Percentiles rank a stretch among this genome's conserved stretches.
These are phyloP conservation scores for Philypnodon macrostomus DNA, from an alignment of 2,797 vertebrate genomes.

Conservation along the genomic window DNA sequence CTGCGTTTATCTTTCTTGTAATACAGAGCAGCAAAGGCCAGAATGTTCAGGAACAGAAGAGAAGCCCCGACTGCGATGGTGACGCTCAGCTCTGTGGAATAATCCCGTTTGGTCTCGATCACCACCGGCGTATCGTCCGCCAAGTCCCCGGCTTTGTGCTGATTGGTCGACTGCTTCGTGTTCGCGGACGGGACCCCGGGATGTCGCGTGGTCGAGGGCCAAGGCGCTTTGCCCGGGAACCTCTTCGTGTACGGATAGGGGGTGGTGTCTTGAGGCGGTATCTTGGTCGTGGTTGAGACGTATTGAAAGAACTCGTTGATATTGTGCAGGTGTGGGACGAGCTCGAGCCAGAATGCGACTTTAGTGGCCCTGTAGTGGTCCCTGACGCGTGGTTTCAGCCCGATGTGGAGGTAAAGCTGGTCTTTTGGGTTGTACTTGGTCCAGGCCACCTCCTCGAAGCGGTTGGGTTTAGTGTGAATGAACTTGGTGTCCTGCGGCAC, in stretches of 20 bases:
- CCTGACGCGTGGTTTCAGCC: slow-evolving; percentile 89
- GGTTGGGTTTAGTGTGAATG: too few species aligned
- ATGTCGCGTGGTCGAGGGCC: slow-evolving; percentile 91
- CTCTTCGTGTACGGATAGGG: slow-evolving; percentile 91
- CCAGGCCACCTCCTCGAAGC: slow-evolving; percentile 96
- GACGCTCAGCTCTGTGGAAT: too few species aligned
- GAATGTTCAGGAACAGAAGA: too few species aligned
- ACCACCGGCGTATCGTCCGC: slow-evolving; percentile 84
- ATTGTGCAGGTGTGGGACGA: slow-evolving; percentile 92
- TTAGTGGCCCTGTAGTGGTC: slow-evolving; percentile 96
- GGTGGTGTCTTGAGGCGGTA: slow-evolving; percentile 91
- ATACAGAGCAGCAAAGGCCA: too few species aligned
- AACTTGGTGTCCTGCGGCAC: slow-evolving; percentile 97
- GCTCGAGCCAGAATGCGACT: slow-evolving; percentile 94
- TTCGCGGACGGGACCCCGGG: slow-evolving; percentile 86
- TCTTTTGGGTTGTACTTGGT: slow-evolving; percentile 97
- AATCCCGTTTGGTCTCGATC: slow-evolving; percentile 92
- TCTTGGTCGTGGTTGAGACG: slow-evolving; percentile 93
- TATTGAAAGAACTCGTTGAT: slow-evolving; percentile 96
- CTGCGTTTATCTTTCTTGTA: slow-evolving; percentile 92
- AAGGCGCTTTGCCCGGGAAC: slow-evolving; percentile 86
- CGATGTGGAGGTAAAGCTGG: slow-evolving; percentile 93
- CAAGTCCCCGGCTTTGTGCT: slow-evolving; percentile 78
- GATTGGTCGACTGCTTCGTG: slow-evolving; percentile 87
- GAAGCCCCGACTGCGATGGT: too few species aligned